A percentile compares a stretch with the other conserved stretches of the same genome.
Conservation (phyloP, 2,888 invertebrate genomes). For the Drosophila imparisetae region DNA sequence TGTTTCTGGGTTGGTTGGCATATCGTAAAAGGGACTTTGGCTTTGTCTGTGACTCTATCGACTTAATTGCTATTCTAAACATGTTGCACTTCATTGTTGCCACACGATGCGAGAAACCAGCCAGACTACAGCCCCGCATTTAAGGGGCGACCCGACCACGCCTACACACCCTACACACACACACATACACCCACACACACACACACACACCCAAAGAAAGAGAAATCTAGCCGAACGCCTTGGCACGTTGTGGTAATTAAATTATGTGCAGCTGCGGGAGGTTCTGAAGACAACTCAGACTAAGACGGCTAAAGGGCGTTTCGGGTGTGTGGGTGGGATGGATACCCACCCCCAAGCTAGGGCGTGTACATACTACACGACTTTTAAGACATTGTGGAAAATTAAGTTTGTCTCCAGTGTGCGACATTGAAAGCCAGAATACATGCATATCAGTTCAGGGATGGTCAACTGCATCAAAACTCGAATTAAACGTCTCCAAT, state of each 20-base stretch:
- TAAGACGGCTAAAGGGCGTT: background rate
- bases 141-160: slow-evolving; percentile 11
- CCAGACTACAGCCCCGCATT: slow-evolving; percentile 10
- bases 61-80: slow-evolving; percentile 77
- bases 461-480: background rate
- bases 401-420: slow-evolving; percentile 51
- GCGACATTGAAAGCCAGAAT: slow-evolving; percentile 23
- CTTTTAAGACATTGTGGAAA: slow-evolving; percentile 44
- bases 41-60: slow-evolving; percentile 39
- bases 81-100: slow-evolving; percentile 74
- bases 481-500: background rate
- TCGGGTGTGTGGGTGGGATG: background rate
- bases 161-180: slow-evolving; percentile 6
- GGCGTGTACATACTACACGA: background rate
- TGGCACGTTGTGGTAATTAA: slow-evolving; percentile 70
- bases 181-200: background rate
- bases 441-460: slow-evolving; percentile 6
- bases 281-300: slow-evolving; percentile 3
- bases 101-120: slow-evolving; percentile 35
- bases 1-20: slow-evolving; percentile 3
- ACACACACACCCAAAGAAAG: background rate
- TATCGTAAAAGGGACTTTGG: slow-evolving; percentile 26
- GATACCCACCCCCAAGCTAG: background rate
- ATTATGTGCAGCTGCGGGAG: slow-evolving; percentile 63
- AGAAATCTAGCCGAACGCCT: slow-evolving; percentile 41